These are phyloP conservation scores for Syndactyla subalaris DNA, from an alignment of 2,797 vertebrate species.

Conservation along the genomic window DNA sequence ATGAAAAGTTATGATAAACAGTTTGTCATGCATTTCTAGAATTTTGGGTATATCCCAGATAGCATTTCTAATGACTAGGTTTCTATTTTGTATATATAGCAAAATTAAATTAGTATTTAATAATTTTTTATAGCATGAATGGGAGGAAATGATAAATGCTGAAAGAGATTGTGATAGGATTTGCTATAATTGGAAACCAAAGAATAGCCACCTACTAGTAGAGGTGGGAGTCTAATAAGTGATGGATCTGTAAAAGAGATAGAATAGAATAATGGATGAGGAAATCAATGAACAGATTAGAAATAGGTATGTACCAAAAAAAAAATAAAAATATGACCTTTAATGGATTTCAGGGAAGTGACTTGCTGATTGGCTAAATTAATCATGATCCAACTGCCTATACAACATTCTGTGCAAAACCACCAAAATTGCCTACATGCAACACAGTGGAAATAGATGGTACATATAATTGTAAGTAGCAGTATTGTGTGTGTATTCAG, in stretches of 20 bases:
- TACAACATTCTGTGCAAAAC: conserved; percentile 35
- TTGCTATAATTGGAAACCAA: conserved; percentile 56
- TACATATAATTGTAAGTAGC: not conserved
- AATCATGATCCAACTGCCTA: conserved; percentile 33
- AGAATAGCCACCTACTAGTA: conserved; percentile 47
- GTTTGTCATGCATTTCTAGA: not conserved
- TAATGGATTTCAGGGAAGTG: conserved; percentile 36
- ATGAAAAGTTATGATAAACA: not conserved
- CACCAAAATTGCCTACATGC: not conserved
- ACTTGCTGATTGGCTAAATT: conserved; percentile 55
- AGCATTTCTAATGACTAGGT: conserved; percentile 17
- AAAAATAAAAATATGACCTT: conserved; percentile 19
- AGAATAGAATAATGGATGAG: conserved; percentile 43
- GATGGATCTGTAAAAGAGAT: conserved; percentile 35
- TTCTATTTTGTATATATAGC: conserved; percentile 53
- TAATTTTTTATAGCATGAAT: conserved; percentile 51
- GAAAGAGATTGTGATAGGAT: conserved; percentile 44
- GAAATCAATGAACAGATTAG: conserved; percentile 50
- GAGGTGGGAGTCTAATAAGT: conserved; percentile 53
- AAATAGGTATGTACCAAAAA: conserved; percentile 11
- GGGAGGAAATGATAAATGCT: conserved; percentile 57
- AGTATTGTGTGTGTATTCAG: not conserved
- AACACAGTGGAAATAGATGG: not conserved
- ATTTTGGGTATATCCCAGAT: not conserved
- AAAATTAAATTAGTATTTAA: conserved; percentile 65